phyloP scores from a whole-genome alignment of 2,797 vertebrate species.

The Siniperca obscura region DNA sequence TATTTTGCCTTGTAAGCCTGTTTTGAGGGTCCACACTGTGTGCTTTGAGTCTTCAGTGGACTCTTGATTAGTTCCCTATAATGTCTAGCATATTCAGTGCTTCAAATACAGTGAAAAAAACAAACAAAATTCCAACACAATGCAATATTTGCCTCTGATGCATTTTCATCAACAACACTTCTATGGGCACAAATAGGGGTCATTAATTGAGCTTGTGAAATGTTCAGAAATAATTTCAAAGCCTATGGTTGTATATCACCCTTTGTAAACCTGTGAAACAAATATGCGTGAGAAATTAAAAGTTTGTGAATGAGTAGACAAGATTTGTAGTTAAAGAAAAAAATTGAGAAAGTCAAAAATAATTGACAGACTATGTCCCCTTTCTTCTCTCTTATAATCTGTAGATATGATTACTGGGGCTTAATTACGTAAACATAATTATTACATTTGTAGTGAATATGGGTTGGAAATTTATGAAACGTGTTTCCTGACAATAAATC shows the following conservation, averaged over 20 bases:
- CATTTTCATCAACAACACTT: background rate
- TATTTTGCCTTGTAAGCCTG: background rate
- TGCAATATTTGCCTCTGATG: background rate
- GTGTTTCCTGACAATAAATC: conserved; percentile 8
- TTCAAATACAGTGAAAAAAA: background rate
- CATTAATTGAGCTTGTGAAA: background rate
- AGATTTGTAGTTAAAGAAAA: background rate
- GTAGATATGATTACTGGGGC: conserved; percentile 28
- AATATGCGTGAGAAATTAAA: background rate
- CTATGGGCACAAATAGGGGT: background rate
- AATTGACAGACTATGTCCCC: background rate
- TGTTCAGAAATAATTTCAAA: background rate
- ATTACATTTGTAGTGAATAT: conserved; percentile 16
- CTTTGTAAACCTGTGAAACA: background rate
- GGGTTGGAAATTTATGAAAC: background rate
- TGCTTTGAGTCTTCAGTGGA: background rate
- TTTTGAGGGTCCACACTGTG: background rate
- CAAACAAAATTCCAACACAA: background rate
- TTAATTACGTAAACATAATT: conserved; percentile 3
- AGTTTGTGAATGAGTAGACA: background rate
- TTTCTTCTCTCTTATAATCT: background rate
- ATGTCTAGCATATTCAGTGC: background rate
- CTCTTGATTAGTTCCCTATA: background rate
- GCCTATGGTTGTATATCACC: background rate
- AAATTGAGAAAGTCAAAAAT: background rate